Conservation (phyloP, 2,797 vertebrate species). For the Pipistrellus pipistrellus region DNA sequence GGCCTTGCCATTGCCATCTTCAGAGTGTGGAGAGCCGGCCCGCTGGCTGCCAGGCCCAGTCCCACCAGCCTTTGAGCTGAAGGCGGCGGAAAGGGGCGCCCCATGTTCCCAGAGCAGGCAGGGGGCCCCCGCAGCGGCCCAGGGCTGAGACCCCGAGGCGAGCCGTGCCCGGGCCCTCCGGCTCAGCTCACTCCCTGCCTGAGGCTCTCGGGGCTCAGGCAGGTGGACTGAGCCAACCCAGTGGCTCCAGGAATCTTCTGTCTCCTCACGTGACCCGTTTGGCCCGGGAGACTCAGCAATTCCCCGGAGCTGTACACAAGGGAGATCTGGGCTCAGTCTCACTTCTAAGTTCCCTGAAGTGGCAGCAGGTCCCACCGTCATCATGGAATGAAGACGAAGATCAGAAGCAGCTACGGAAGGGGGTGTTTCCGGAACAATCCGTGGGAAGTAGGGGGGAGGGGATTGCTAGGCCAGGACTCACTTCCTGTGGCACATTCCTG, state of each 20-base stretch:
- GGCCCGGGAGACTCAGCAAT: not conserved
- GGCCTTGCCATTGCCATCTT: not conserved
- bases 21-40: not conserved
- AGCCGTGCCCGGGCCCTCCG: rapidly evolving
- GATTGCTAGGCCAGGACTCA: not conserved
- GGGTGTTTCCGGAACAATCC: not conserved
- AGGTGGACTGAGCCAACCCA: not conserved
- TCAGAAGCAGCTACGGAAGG: not conserved
- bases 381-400: not conserved
- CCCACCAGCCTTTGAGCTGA: not conserved
- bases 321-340: not conserved
- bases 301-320: not conserved
- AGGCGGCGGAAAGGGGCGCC: not conserved
- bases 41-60: not conserved
- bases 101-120: not conserved
- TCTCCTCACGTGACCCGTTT: not conserved
- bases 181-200: not conserved
- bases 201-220: not conserved
- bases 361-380: not conserved
- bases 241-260: not conserved
- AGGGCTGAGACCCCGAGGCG: not conserved
- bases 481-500: not conserved
- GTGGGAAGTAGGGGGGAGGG: not conserved
- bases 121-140: not conserved
- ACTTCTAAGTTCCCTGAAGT: not conserved